Base-by-base conservation (phyloP, 2,797 vertebrate species). In the Sarcophilus harrisii region DNA sequence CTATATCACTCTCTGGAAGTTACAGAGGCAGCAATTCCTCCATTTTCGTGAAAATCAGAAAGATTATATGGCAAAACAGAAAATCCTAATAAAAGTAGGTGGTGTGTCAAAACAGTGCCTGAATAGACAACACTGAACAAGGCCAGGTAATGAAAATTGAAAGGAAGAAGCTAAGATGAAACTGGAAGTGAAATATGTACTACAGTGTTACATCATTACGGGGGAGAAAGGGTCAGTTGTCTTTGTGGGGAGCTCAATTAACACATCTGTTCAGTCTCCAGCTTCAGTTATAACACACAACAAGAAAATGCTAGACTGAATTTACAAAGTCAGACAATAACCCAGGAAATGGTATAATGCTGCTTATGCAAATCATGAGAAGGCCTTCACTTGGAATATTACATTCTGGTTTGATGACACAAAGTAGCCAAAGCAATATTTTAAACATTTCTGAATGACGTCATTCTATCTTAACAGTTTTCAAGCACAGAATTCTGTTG, bases 391-490 rank as follows among this genome's bases (percentile, higher is more conserved):
- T 62, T 92, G 58, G 45, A 66, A 94, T 87, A 49, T 93, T 94
- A 28, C 60, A 28, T 27, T 94, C 57, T 9, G 10, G 73, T 93
- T 95, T 92, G n/a, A 92, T 91, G 58, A 55, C 94, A 81, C 66
- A 93, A 54, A 54, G 54, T 73, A 93, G 49, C 55, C 52, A 93
- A 21, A 90, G 29, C 27, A 94, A 59, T 92, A 95, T 1, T 81
- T 81, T 91, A 94, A 81, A 93, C 6, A 94, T 16, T 91, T 32
- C 14, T 92, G 14, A 54, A 62, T 90, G 45, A 93, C 24, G 92
- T 10, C 90, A 92, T 60, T 93, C 24, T 92, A 57, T 87, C 45
- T 96, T 81, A 89, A 91, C 58, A 93, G 57, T 95, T 92, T 93
- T 93, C 93, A 94, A 93, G 30, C 14, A 91, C n/a, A 66, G 2